phyloP scores from a whole-genome alignment of 2,888 invertebrate species.

The Pocota personata region DNA sequence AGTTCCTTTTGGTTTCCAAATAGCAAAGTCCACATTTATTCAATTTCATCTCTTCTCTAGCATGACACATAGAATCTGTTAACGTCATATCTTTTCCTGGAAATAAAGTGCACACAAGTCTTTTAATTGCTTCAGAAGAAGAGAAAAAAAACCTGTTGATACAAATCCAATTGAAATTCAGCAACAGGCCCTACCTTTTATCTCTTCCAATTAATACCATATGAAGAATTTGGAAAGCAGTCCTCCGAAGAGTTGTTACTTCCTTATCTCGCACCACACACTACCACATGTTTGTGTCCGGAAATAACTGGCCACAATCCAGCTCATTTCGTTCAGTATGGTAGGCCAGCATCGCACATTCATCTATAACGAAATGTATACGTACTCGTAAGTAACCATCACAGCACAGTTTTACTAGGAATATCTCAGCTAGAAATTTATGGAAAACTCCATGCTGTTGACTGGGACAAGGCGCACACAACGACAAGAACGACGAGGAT shows the following conservation, averaged over 20 bases:
- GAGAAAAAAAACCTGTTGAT: not conserved
- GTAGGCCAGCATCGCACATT: not conserved
- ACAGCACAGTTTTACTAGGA: not conserved
- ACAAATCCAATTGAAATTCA: constrained; percentile 22
- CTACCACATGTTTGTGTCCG: not conserved
- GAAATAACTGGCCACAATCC: constrained; percentile 48
- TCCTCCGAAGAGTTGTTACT: constrained; percentile 33
- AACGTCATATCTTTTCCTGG: no score
- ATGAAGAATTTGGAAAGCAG: constrained; percentile 4
- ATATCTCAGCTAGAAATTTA: constrained; percentile 28
- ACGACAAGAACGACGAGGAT: not conserved
- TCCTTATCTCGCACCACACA: constrained; percentile 23
- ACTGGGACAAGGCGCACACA: not conserved
- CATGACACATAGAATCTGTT: no score
- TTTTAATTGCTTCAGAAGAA: not conserved
- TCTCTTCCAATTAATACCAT: constrained; percentile 30
- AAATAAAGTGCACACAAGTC: no score
- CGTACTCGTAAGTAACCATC: not conserved
- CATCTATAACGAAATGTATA: constrained; percentile 6
- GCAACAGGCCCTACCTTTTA: constrained; percentile 1
- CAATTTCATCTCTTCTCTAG: no score
- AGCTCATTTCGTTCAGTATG: constrained; percentile 11
- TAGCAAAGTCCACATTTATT: no score
- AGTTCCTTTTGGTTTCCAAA: no score
- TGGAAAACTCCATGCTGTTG: constrained; percentile 11